Percentiles rank a stretch among this genome's conserved stretches.
Conservation (phyloP, 2,888 invertebrate genomes). For the Pseudoips prasinana region DNA sequence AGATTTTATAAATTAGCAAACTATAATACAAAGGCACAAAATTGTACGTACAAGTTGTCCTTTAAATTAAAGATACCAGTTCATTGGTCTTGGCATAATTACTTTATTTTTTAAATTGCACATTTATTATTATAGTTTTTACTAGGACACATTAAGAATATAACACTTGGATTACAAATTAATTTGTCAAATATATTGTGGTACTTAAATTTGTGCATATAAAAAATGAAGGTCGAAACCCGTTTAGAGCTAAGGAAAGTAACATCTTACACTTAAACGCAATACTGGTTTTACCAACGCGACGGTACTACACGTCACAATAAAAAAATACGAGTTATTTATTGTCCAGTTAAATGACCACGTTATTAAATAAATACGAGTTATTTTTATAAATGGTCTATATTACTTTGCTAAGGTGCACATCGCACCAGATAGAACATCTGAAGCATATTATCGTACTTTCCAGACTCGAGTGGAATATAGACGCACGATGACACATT, state of each 20-base stretch:
- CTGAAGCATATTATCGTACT: too few species aligned
- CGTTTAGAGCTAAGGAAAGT: constrained; percentile 1
- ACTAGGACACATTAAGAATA: constrained; percentile 12
- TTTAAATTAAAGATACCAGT: constrained; percentile 8
- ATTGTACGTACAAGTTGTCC: constrained; percentile 5
- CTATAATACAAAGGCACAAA: neutral
- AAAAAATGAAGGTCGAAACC: constrained; percentile 3
- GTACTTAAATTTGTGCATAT: constrained; percentile 1
- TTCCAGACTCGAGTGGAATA: neutral
- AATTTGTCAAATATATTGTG: constrained; percentile 10
- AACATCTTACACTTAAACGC: neutral
- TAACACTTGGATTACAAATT: constrained; percentile 5
- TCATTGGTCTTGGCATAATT: constrained; percentile 15
- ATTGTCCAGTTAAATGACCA: constrained; percentile 7
- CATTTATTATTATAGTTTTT: constrained; percentile 14
- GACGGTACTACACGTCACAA: neutral
- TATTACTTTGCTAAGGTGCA: too few species aligned
- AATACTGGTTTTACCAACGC: neutral
- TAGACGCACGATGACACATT: constrained; percentile 15
- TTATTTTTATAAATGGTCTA: too few species aligned
- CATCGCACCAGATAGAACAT: too few species aligned
- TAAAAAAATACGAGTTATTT: neutral
- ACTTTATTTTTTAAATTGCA: constrained; percentile 14
- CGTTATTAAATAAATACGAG: too few species aligned
- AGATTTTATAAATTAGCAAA: neutral